Percentiles rank a stretch among this genome's conserved stretches.
Evolutionary conservation across 2,797 vertebrate species (phyloP).

Genomic region (Rhinichthys osculus): DNA sequence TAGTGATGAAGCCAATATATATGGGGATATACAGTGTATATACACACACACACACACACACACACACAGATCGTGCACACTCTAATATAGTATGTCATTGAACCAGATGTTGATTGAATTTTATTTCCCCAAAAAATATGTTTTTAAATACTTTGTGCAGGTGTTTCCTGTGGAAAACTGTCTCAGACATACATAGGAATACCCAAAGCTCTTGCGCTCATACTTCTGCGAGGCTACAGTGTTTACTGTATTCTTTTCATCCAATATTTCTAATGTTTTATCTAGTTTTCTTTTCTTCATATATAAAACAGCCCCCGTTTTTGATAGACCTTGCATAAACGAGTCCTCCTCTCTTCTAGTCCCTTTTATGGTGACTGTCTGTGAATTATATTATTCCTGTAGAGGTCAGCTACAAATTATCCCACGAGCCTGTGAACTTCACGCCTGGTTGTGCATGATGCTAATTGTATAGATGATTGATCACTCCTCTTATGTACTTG

Average conservation of each 20-base stretch:
- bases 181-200: background rate
- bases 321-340: background rate
- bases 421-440: slow-evolving; percentile 37
- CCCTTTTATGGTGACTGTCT: slow-evolving; percentile 45
- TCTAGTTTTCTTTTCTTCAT: background rate
- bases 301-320: background rate
- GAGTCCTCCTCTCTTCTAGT: slow-evolving; percentile 9
- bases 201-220: background rate
- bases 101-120: too few relatives aligned
- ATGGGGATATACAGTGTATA: too few relatives aligned
- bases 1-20: too few relatives aligned
- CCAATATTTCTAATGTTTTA: background rate
- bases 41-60: too few relatives aligned
- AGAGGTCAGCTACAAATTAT: slow-evolving; percentile 46
- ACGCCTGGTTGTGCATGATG: slow-evolving; percentile 46
- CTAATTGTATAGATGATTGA: slow-evolving; percentile 48
- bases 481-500: slow-evolving; percentile 64
- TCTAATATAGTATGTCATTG: too few relatives aligned
- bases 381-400: slow-evolving; percentile 41
- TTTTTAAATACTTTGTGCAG: slow-evolving; percentile 11
- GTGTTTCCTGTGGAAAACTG: slow-evolving; percentile 16
- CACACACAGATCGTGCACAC: too few relatives aligned
- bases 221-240: background rate
- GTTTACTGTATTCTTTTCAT: background rate
- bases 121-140: background rate